A percentile compares a stretch with the other conserved stretches of the same genome.
Conservation (phyloP, 2,113 vertebrate genomes). For the Amphiprion percula region DNA sequence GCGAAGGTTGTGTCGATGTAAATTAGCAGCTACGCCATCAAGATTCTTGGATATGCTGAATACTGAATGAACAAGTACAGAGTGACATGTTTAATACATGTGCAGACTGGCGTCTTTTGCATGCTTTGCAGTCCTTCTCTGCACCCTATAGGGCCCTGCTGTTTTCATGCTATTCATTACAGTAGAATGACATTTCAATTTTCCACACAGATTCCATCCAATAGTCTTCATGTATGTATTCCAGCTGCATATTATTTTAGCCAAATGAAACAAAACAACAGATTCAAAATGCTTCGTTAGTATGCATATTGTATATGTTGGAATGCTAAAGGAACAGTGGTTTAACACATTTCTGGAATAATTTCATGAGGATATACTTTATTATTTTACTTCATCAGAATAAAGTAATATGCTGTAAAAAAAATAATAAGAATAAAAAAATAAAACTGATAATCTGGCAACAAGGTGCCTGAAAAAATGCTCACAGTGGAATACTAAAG, state of each 20-base stretch:
- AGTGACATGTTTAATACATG: conserved; percentile 53
- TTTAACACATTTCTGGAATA: too few species aligned
- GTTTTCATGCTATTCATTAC: background rate
- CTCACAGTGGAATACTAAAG: too few species aligned
- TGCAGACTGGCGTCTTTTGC: conserved; percentile 1
- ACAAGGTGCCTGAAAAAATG: too few species aligned
- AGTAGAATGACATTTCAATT: background rate
- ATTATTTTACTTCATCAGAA: too few species aligned
- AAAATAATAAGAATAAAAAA: too few species aligned
- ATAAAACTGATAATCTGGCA: too few species aligned
- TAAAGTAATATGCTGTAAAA: too few species aligned
- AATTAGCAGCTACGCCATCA: conserved; percentile 47
- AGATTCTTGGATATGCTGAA: conserved; percentile 47
- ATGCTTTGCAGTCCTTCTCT: conserved; percentile 2
- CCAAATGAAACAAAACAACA: background rate
- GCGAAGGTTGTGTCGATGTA: conserved; percentile 36
- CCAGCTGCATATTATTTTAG: background rate
- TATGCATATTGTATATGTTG: too few species aligned
- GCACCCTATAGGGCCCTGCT: background rate
- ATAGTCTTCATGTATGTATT: background rate
- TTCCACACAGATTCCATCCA: background rate
- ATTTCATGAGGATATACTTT: too few species aligned
- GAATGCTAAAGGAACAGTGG: too few species aligned
- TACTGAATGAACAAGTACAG: conserved; percentile 12
- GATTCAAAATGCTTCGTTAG: too few species aligned